Base-by-base conservation (phyloP, 2,888 invertebrate species). In the Pharmacophagus antenor region DNA sequence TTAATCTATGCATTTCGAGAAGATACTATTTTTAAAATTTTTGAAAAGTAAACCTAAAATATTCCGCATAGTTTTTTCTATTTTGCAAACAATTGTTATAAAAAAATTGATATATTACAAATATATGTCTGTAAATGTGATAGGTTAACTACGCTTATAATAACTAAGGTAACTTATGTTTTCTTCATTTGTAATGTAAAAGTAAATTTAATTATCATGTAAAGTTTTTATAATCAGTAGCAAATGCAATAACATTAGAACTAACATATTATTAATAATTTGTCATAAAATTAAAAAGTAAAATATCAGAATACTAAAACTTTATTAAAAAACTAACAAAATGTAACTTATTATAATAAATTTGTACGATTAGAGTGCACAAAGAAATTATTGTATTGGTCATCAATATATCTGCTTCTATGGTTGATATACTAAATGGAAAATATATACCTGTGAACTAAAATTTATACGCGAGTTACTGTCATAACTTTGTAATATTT, bases 101-200 rank as follows among this genome's bases (percentile, higher is more conserved):
- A 37, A n/a, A 2, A 37, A 37, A 37, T 37, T 15, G 15, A 31
- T 31, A n/a, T 37, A n/a, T n/a, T n/a, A 37, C n/a, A 37, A 37
- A 4, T 37, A 15, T 37, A n/a, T 74, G 75, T 79, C 82, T 70
- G 79, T 84, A 80, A 80, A 73, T 82, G 83, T 88, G 85, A 86
- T 88, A 80, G 85, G 80, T 88, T 88, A 77, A 87, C 77, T 80
- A 88, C 88, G 88, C 88, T 88, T 88, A 88, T 87, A 88, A 84
- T 64, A 64, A 52, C 21, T 76, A 71, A 76, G 70, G 51, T 68
- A 80, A 56, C 72, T 54, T 50, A 69, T 72, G 70, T 78, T 79
- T 70, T 72, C 76, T 73, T 66, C 71, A 75, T 75, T 70, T 65
- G 64, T 67, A 64, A 44, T 50, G n/a, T 25, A 44, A 56, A 44